Base-by-base conservation (phyloP, 2,113 vertebrate species). In the Candoia aspera region DNA sequence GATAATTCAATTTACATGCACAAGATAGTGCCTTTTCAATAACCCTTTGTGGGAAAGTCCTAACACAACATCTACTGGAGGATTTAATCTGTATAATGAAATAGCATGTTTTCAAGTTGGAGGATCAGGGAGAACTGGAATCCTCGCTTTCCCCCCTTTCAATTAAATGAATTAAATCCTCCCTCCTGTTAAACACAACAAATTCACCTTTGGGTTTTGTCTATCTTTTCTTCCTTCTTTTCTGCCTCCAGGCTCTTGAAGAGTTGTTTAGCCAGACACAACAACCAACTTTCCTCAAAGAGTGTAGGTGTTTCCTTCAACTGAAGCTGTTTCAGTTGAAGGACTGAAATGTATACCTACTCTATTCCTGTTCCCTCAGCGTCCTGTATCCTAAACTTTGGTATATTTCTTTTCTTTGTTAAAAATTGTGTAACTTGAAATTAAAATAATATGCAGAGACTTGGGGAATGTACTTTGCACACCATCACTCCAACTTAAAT, bases 261-360 rank as follows among this genome's bases (percentile, higher is more conserved):
- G 95, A 96, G 95, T 95, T 96, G 95, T 95, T 96, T 93, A 95
- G 95, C 94, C 95, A 97, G 96, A 97, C 96, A 96, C 95, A 96
- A 96, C 95, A 96, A 96, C 92, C 92, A 94, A 92, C 95, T 96
- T 96, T 95, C 95, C 93, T 95, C 92, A 96, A 96, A 96, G 96
- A 97, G 94, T 90, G 93, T 96, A 95, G 96, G 96, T 93, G 95
- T 96, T 96, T 95, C 95, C 95, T 95, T 96, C 96, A 95, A 94
- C 95, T 96, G 87, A 94, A 95, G 96, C 95, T 95, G 94, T 93
- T 84, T 73, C 21, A 84, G 33, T 1, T 17, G 73, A 57, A 87
- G 84, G 84, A 79, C 17, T 79, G 73, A 53, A 53, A 53, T 85
- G 33, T 53, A 12, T 13, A 23, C 3, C 17, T 79, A 53, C 33